Base-by-base conservation (phyloP, 2,888 invertebrate genomes). In the Chrysotoxum bicinctum region DNA sequence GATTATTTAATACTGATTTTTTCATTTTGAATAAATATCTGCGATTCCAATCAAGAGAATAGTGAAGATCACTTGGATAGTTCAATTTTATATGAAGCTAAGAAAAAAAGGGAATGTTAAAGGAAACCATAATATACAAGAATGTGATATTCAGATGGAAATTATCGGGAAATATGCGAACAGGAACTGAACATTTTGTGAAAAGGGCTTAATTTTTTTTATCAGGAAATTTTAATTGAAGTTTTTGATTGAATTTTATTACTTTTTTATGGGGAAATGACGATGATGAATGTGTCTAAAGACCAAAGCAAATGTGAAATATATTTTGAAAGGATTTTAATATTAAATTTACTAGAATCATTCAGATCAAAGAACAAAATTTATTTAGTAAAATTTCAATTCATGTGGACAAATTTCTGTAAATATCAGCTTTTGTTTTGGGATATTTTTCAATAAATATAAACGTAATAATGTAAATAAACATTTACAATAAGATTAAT, bases 1-100 rank as follows among this genome's bases (percentile, higher is more conserved):
- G 73, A 73, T 50, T 73, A 69, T 73, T 77, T 77, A 73, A 77
- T 69, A 77, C 73, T 72, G 68, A 77, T 83, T 83, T 69, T 66
- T 73, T 68, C 62, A 16, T 32, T 58, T n/a, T 40, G 5, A 37
- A 37, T 21, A 30, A 72, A 54, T 72, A 82, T 76, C 58, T 66
- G 58, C 23, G 32, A 69, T 26, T 56, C 12, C 52, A 80, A 60
- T 73, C 54, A 69, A 52, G 58, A 32, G 40, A 1, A 35, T 35
- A 35, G 35, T 12, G 35, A 35, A 40, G 62, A 62, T 74, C 40
- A 62, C 30, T 73, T 73, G 52, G 43, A 62, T 48, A 32, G 72
- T 35, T 32, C 16, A 10, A 26, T 43, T 40, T 21, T 54, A 14
- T 16, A 16, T 16, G n/a, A 40, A 40, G 40, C 7, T 40, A 40